phyloP scores from a whole-genome alignment of 2,888 invertebrate species.

The Epiblema foenella region DNA sequence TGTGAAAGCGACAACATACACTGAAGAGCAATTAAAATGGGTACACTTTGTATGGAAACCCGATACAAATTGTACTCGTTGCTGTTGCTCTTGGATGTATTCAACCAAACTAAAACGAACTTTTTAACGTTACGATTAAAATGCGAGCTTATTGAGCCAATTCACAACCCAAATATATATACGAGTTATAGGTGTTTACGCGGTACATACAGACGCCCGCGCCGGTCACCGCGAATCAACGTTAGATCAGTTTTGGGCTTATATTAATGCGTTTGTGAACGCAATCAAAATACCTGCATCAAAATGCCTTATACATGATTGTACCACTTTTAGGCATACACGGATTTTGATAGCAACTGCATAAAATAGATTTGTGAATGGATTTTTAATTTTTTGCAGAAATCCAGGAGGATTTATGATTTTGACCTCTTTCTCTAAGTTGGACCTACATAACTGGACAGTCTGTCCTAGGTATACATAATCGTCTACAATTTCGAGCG shows the following conservation, averaged over 20 bases:
- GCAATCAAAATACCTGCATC: slow-evolving; percentile 56
- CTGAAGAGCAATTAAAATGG: no score
- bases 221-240: slow-evolving; percentile 55
- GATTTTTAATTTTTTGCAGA: no score
- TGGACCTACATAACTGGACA: no score
- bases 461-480: no score
- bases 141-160: neutral
- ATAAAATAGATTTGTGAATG: no score
- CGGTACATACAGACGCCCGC: slow-evolving; percentile 29
- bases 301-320: slow-evolving; percentile 10
- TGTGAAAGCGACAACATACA: neutral
- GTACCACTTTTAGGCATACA: neutral
- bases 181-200: neutral
- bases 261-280: slow-evolving; percentile 57
- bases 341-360: slow-evolving; percentile 1
- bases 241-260: slow-evolving; percentile 57
- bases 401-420: no score
- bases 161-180: neutral
- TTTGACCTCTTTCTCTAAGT: no score
- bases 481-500: no score
- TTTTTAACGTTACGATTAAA: neutral
- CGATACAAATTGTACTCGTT: no score
- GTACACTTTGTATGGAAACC: no score
- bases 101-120: neutral
- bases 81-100: no score